These are phyloP conservation scores for Crypturellus undulatus DNA, from an alignment of 2,113 vertebrate species.

Conservation along the genomic window DNA sequence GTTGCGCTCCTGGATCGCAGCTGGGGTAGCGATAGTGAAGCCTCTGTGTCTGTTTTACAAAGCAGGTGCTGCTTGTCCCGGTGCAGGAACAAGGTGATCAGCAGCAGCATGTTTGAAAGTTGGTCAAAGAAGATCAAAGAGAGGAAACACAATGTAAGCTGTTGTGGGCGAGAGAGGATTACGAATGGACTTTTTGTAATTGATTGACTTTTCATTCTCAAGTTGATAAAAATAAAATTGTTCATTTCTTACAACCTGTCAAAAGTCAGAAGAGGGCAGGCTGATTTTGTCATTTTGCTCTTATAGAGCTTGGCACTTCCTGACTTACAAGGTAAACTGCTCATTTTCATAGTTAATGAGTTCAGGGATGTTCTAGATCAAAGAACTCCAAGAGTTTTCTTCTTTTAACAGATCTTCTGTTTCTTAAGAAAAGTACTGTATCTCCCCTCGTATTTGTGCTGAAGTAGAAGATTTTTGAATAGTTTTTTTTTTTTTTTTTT, in stretches of 20 bases:
- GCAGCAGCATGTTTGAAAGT: neutral
- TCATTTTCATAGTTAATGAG: neutral
- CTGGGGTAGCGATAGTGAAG: no score
- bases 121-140: neutral
- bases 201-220: neutral
- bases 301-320: neutral
- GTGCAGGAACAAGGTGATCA: neutral
- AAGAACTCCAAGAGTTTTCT: neutral
- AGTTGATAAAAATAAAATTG: neutral
- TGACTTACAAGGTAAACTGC: neutral
- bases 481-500: neutral
- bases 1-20: neutral
- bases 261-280: no score
- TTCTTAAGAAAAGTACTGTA: neutral
- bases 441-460: neutral
- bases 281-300: no score
- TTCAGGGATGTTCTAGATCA: neutral
- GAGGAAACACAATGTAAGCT: neutral
- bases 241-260: neutral
- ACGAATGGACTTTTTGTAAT: neutral
- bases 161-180: neutral
- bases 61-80: neutral
- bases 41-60: neutral
- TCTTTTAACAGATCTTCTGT: neutral
- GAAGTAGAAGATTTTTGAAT: neutral